Evolutionary conservation across 2,888 invertebrate species (phyloP).

Genomic region (Philereme transversata): DNA sequence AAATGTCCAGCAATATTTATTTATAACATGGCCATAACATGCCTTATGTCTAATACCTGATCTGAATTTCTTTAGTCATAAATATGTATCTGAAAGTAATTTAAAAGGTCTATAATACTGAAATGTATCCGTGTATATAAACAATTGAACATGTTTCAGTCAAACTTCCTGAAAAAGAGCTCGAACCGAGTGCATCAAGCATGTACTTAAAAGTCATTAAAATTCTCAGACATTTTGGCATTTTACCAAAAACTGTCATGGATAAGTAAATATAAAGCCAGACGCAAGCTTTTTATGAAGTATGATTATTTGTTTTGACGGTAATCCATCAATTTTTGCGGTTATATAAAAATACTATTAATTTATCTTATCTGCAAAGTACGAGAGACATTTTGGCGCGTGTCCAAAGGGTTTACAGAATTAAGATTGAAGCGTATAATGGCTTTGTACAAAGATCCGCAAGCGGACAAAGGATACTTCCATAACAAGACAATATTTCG

Average conservation of each 20-base stretch:
- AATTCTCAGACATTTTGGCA: slow-evolving; percentile 61
- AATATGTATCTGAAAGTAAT: background rate
- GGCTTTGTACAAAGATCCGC: slow-evolving; percentile 31
- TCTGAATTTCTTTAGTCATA: background rate
- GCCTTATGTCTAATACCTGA: too few species aligned
- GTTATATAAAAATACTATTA: slow-evolving; percentile 14
- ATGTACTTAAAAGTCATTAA: slow-evolving; percentile 47
- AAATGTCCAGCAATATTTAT: too few species aligned
- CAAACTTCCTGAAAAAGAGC: slow-evolving; percentile 8
- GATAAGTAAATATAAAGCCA: slow-evolving; percentile 34
- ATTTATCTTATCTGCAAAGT: slow-evolving; percentile 4
- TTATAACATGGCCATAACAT: too few species aligned
- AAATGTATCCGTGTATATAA: background rate
- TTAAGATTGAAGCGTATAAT: slow-evolving; percentile 13
- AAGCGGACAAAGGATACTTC: slow-evolving; percentile 30
- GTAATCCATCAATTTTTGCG: slow-evolving; percentile 13
- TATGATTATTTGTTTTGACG: slow-evolving; percentile 22
- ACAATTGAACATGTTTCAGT: slow-evolving; percentile 1
- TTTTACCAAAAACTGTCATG: slow-evolving; percentile 49
- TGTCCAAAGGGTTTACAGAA: slow-evolving; percentile 15
- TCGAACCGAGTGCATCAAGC: slow-evolving; percentile 30
- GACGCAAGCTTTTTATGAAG: slow-evolving; percentile 31
- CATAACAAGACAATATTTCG: slow-evolving; percentile 23
- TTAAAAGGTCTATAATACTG: slow-evolving; percentile 6
- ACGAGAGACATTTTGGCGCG: slow-evolving; percentile 18